Percentiles rank a stretch among this genome's conserved stretches.
Evolutionary conservation across 2,888 invertebrate species (phyloP).

Genomic region (Blastobasis lacticolella): DNA sequence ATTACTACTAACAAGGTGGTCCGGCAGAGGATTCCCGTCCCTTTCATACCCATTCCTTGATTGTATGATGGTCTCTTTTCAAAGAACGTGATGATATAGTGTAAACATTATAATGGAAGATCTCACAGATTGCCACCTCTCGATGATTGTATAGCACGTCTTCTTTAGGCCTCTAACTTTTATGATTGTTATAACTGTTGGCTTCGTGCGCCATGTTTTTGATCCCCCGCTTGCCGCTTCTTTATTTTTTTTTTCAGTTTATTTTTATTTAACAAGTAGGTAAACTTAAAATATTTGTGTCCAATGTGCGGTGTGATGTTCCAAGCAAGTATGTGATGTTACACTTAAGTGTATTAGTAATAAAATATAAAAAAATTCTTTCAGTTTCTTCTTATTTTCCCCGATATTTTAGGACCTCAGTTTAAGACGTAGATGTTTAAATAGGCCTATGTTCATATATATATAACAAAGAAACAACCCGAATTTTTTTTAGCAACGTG

Average conservation of each 20-base stretch:
- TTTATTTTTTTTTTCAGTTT: background rate
- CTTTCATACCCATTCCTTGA: slow-evolving; percentile 12
- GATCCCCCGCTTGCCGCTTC: slow-evolving; percentile 9
- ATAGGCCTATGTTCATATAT: no score
- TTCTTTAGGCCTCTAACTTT: slow-evolving; percentile 28
- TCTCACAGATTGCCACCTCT: slow-evolving; percentile 46
- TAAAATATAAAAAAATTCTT: no score
- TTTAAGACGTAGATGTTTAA: no score
- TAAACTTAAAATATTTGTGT: background rate
- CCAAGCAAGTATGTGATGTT: background rate
- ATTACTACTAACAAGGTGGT: slow-evolving; percentile 68
- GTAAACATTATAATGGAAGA: slow-evolving; percentile 32
- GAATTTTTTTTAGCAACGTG: no score
- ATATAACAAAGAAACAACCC: no score
- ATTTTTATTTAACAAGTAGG: background rate
- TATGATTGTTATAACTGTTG: slow-evolving; percentile 25
- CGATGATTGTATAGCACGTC: slow-evolving; percentile 38
- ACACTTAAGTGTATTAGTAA: no score
- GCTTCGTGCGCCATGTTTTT: slow-evolving; percentile 3
- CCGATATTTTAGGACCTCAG: no score
- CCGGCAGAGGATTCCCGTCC: slow-evolving; percentile 22
- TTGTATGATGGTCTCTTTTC: slow-evolving; percentile 29
- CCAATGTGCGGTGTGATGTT: background rate
- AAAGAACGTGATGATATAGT: slow-evolving; percentile 45
- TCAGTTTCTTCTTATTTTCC: no score